Conservation (phyloP, 2,797 vertebrate species). For the Hippoglossus hippoglossus region DNA sequence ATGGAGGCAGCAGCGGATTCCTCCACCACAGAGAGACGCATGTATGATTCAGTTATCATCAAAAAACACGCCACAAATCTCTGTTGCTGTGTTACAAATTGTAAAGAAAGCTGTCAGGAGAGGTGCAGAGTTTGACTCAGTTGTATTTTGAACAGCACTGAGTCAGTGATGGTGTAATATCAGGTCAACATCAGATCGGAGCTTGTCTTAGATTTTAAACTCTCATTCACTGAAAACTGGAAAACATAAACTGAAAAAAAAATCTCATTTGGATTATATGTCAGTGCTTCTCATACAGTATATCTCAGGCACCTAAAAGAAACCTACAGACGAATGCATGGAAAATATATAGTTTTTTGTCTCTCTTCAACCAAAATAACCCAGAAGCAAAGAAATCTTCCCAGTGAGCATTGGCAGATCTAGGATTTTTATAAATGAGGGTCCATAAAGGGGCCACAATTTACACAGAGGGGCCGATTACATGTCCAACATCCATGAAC, state of each 20-base stretch:
- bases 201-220: slow-evolving; percentile 20
- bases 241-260: neutral
- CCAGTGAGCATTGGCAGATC: neutral
- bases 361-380: neutral
- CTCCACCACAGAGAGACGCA: slow-evolving; percentile 31
- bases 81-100: slow-evolving; percentile 29
- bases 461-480: no score
- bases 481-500: no score
- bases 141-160: slow-evolving; percentile 24
- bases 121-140: slow-evolving; percentile 24
- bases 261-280: neutral
- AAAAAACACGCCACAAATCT: slow-evolving; percentile 30
- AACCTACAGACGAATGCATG: neutral
- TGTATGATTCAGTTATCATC: slow-evolving; percentile 34
- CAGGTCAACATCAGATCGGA: slow-evolving; percentile 10
- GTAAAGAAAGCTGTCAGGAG: slow-evolving; percentile 28
- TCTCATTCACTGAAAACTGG: slow-evolving; percentile 17
- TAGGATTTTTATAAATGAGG: no score
- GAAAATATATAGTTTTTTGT: neutral
- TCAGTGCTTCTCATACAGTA: neutral
- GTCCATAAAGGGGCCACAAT: no score
- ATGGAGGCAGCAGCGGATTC: slow-evolving; percentile 28
- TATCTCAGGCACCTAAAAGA: neutral
- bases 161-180: slow-evolving; percentile 25
- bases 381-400: neutral